Percentiles rank a stretch among this genome's conserved stretches.
These are phyloP conservation scores for Nerophis ophidion DNA, from an alignment of 2,113 vertebrate genomes.

Conservation along the genomic window DNA sequence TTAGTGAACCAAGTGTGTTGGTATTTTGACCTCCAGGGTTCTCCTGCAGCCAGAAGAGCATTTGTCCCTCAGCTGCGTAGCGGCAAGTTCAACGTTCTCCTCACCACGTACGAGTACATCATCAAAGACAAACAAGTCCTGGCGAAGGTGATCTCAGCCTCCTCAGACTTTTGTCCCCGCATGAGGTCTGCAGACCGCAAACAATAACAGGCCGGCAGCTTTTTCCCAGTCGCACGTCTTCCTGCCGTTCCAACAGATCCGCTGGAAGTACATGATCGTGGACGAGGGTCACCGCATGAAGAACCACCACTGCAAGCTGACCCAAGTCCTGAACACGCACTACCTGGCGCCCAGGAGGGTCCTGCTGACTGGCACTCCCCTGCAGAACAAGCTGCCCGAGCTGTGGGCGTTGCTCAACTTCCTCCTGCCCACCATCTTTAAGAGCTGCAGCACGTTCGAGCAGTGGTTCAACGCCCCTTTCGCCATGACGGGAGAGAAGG, in stretches of 20 bases:
- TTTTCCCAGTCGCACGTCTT: constrained; percentile 24
- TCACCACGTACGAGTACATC: constrained; percentile 96
- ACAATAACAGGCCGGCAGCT: background rate
- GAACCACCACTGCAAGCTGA: constrained; percentile 98
- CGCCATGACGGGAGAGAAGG: constrained; percentile 97
- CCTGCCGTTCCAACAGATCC: constrained; percentile 78
- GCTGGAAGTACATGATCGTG: constrained; percentile 99
- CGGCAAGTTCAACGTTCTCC: constrained; percentile 92
- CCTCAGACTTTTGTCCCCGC: background rate
- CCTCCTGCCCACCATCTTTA: constrained; percentile 97
- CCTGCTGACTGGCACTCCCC: constrained; percentile 86
- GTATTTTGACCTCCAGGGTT: constrained; percentile 72
- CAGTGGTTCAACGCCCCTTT: constrained; percentile 98
- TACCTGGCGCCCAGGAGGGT: constrained; percentile 90
- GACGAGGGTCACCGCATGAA: constrained; percentile 98
- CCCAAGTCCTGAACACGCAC: constrained; percentile 95
- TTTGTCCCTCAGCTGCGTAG: constrained; percentile 91
- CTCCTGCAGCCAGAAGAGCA: constrained; percentile 86
- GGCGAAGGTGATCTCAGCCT: constrained; percentile 79
- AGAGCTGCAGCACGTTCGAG: constrained; percentile 96
- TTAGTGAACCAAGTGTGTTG: background rate
- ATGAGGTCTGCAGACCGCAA: background rate
- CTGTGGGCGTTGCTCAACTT: constrained; percentile 97
- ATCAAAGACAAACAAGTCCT: constrained; percentile 98
- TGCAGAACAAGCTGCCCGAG: constrained; percentile 95